These are phyloP conservation scores for Hemaris fuciformis DNA, from an alignment of 2,888 invertebrate genomes.

Conservation along the genomic window DNA sequence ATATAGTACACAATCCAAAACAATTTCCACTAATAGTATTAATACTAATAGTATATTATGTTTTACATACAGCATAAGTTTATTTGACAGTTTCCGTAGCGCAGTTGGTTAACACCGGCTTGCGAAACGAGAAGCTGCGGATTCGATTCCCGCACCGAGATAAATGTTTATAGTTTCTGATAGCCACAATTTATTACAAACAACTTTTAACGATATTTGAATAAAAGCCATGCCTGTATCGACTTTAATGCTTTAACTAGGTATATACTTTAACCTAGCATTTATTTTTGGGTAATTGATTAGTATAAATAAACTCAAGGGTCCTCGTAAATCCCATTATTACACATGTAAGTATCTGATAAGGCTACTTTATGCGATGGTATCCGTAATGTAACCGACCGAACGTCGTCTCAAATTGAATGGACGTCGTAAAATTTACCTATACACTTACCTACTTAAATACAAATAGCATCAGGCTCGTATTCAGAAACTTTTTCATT, in stretches of 20 bases:
- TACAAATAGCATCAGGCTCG: conserved; percentile 12
- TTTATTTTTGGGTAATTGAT: not conserved
- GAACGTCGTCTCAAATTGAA: conserved; percentile 26
- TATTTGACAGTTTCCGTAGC: too few relatives aligned
- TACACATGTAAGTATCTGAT: conserved; percentile 13
- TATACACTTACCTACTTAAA: conserved; percentile 24
- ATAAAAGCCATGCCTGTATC: not conserved
- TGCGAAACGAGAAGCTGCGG: too few relatives aligned
- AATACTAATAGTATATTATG: too few relatives aligned
- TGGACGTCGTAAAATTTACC: conserved; percentile 25
- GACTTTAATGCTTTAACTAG: too few relatives aligned
- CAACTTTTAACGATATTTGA: not conserved
- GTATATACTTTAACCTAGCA: too few relatives aligned
- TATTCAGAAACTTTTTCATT: not conserved
- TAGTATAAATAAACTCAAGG: not conserved
- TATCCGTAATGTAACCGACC: conserved; percentile 20
- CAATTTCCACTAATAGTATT: too few relatives aligned
- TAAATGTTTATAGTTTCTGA: too few relatives aligned
- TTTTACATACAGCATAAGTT: too few relatives aligned
- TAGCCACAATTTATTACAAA: too few relatives aligned
- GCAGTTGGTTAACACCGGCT: too few relatives aligned
- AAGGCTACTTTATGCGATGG: conserved; percentile 20
- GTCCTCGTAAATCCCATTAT: conserved; percentile 11
- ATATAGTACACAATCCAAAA: too few relatives aligned
- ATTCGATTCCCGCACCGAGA: too few relatives aligned